phyloP scores from a whole-genome alignment of 1,140 invertebrate species.

The Luehdorfia chinensis region DNA sequence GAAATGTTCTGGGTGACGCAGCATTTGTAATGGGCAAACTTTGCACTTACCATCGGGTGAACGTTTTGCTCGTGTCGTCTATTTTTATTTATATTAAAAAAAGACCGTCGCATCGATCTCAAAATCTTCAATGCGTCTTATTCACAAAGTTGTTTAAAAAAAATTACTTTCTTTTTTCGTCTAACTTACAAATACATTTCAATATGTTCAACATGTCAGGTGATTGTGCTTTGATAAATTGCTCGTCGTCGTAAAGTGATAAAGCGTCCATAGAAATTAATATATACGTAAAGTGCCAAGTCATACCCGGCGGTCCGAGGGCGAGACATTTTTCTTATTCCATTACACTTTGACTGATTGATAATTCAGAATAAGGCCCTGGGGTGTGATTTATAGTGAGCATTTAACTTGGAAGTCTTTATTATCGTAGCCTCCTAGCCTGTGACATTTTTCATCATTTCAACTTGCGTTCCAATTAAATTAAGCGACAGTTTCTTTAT shows the following conservation, averaged over 20 bases:
- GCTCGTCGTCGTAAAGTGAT: conserved; percentile 1
- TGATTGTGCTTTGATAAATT: not conserved
- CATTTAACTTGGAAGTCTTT: conserved; percentile 8
- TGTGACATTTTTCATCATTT: conserved; percentile 9
- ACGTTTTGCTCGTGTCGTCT: too few species aligned
- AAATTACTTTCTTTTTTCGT: too few species aligned
- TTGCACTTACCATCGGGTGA: too few species aligned
- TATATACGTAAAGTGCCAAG: conserved; percentile 9
- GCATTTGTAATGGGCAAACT: too few species aligned
- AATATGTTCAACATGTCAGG: too few species aligned
- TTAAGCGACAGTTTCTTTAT: conserved; percentile 1
- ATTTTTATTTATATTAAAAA: too few species aligned
- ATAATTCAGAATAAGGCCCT: conserved; percentile 1
- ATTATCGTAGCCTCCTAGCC: not conserved
- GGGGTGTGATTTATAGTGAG: conserved; percentile 8
- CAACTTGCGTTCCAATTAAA: conserved; percentile 6
- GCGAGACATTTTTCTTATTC: conserved; percentile 7
- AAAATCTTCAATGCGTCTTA: too few species aligned
- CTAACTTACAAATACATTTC: too few species aligned
- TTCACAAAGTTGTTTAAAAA: too few species aligned
- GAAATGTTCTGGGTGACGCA: too few species aligned
- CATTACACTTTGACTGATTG: conserved; percentile 13
- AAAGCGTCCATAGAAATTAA: conserved; percentile 10
- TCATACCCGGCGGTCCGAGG: conserved; percentile 1
- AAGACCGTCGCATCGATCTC: too few species aligned